phyloP scores from a whole-genome alignment of 2,113 vertebrate species.

The Salvator merianae region DNA sequence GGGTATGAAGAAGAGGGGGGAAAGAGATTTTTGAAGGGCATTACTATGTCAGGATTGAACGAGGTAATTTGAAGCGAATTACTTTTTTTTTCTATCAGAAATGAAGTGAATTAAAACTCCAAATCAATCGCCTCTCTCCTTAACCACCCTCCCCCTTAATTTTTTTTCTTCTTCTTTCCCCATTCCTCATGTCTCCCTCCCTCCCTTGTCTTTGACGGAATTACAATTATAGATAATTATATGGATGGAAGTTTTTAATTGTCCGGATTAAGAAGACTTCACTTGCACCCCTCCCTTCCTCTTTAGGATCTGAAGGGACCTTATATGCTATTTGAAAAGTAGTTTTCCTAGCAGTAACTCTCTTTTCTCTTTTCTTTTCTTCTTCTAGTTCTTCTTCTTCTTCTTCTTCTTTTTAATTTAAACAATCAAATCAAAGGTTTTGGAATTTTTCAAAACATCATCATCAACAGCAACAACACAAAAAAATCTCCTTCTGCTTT shows the following conservation, averaged over 20 bases:
- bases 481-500: conserved; percentile 80
- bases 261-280: conserved; percentile 96
- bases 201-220: conserved; percentile 91
- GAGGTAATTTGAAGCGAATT: conserved; percentile 99
- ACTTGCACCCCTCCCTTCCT: conserved; percentile 73
- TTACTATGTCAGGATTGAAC: conserved; percentile 99
- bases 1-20: neutral
- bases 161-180: conserved; percentile 69
- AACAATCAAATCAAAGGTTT: conserved; percentile 98
- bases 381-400: too few relatives aligned
- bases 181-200: neutral
- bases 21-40: conserved; percentile 91
- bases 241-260: conserved; percentile 99
- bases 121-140: conserved; percentile 97
- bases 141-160: conserved; percentile 37
- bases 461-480: conserved; percentile 65
- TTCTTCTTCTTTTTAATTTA: conserved; percentile 57
- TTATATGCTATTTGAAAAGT: conserved; percentile 81
- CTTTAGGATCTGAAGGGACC: conserved; percentile 90
- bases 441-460: conserved; percentile 90
- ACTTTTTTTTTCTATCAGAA: conserved; percentile 99
- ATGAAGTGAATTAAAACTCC: conserved; percentile 99
- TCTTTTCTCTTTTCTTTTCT: neutral
- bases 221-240: conserved; percentile 99
- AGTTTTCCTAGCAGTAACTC: conserved; percentile 75